Conservation (phyloP, 1,140 invertebrate genomes). For the Heterodera carotae region DNA sequence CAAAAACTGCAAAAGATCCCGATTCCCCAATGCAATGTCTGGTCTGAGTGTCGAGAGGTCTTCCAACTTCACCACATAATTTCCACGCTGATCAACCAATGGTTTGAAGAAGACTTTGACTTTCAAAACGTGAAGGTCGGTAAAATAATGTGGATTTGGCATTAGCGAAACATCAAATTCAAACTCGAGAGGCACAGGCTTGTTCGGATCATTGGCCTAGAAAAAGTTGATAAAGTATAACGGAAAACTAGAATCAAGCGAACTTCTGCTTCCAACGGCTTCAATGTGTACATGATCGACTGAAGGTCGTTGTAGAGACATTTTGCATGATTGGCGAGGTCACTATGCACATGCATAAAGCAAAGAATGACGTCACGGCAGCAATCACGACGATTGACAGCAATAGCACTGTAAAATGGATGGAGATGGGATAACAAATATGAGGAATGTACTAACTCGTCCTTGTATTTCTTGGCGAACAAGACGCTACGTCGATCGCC, state of each 20-base stretch:
- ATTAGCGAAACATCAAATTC: background rate
- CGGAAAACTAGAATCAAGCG: background rate
- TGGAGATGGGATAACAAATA: background rate
- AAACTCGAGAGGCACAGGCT: background rate
- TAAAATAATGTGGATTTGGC: background rate
- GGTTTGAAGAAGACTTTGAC: background rate
- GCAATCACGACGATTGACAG: slow-evolving; percentile 22
- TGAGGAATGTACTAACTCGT: slow-evolving; percentile 19
- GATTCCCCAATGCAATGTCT: background rate
- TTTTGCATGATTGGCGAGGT: background rate
- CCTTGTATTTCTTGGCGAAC: slow-evolving; percentile 29
- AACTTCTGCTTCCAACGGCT: background rate
- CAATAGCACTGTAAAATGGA: slow-evolving; percentile 7
- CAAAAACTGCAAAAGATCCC: slow-evolving; percentile 24
- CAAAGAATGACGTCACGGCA: slow-evolving; percentile 20
- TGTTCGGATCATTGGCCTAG: slow-evolving; percentile 3
- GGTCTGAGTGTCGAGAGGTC: background rate
- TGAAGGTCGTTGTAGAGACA: slow-evolving; percentile 33
- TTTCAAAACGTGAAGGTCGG: slow-evolving; percentile 2
- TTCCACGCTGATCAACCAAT: background rate
- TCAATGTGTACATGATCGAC: slow-evolving; percentile 32
- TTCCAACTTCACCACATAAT: slow-evolving; percentile 9
- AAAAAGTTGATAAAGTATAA: background rate
- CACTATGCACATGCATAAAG: slow-evolving; percentile 16
- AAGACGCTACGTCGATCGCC: background rate